Base-by-base conservation (phyloP, 2,113 vertebrate species). In the Puffinus mauretanicus region DNA sequence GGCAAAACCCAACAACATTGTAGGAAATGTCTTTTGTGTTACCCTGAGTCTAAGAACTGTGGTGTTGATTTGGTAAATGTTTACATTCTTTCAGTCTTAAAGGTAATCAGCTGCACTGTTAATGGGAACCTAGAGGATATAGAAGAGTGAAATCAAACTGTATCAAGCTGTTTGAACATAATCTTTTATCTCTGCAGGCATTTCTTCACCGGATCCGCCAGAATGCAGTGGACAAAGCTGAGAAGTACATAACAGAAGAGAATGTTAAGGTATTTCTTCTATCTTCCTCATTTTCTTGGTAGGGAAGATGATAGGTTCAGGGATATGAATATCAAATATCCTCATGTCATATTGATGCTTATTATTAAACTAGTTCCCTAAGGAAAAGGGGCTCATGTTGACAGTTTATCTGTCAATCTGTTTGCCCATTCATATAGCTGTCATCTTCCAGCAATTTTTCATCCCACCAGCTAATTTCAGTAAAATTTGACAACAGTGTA, bases 171-270 rank as follows among this genome's bases (percentile, higher is more conserved):
- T 73, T 77, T 91, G 61, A 94, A 66, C 32, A 52, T 88, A 51
- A 51, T 96, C 5, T 85, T 91, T 77, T 75, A 51, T 97, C 93
- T 80, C 54, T 94, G 10, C 93, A 99, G 99, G 99, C 99, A 0
- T 99, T 99, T 98, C 98, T 99, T 96, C 98, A 99, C 55, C 98
- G 99, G 90, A 99, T 99, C 96, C 98, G 98, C 90, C 99, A 99
- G 98, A 99, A 98, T 6, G 97, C 98, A 86, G 98, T 98, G 1
- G 99, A 99, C 96, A 99, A 98, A 7, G 97, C 97, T 2, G 98
- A 99, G 94, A 99, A 99, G 96, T 99, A 99, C 94, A 99, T 99
- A 83, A 98, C 99, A 11, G 98, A 99, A 36, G 99, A 99, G 96
- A 99, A 99, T 13, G 98, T 99, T 86, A 99, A 99, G 99, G 99